Evolutionary conservation across 2,888 invertebrate genomes (phyloP), one percentile per base, ranked within the genome.

Genomic region (Papilio protenor): DNA sequence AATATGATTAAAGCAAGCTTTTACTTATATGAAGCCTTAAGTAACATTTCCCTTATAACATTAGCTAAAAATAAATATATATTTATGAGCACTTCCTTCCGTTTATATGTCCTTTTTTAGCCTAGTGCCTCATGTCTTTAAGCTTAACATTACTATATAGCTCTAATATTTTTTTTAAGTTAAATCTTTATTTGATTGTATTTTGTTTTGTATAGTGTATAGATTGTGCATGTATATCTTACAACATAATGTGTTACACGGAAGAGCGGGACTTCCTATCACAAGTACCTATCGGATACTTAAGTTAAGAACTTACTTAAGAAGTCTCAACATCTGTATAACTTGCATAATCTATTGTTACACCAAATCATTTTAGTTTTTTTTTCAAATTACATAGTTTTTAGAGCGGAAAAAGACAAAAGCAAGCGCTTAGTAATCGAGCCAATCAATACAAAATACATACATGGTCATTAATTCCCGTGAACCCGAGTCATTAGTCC

Each of bases 401-500:
- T 55, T n/a, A 55, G 2, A n/a, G 66, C 78, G 57, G 47, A 76
- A 76, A 77, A 57, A 14, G 33, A 73, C 18, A 18, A 57, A 57
- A 33, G 57, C 27, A 71, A 77, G 57, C 73, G 2, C 16, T 49
- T 16, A 16, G 49, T 59, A 23, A 12, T 12, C 23, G 1, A 4
- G 18, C 52, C 75, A 77, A 81, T 72, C 52, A 76, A 69, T 72
- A 75, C 33, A 69, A 18, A 40, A 55, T 61, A 55, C 52, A 52
- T 52, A 77, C 81, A 80, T 70, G 75, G 80, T 82, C 85, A 85
- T 87, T 85, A 84, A 87, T 90, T 85, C 85, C 84, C 88, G 87
- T 89, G 92, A 90, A 90, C 57, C 84, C 80, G 73, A 85, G 88
- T 90, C 92, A 91, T 94, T 92, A 92, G 88, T 86, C 81, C 81